Evolutionary conservation across 2,113 vertebrate species (phyloP), one percentile per base, ranked within the genome.

Genomic region (Carassius carassius): DNA sequence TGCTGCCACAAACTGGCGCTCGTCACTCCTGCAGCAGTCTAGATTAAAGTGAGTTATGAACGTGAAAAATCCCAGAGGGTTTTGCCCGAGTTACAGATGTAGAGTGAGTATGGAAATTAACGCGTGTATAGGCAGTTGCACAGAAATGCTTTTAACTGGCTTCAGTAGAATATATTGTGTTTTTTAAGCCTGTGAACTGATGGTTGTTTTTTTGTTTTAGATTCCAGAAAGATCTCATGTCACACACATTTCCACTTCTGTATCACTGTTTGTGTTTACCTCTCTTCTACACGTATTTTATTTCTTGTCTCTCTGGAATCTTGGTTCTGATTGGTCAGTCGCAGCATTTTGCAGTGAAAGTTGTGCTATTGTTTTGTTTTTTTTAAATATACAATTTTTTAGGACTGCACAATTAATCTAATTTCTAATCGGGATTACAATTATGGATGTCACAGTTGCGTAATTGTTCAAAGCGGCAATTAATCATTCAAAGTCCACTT

Each of bases 1-100:
- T 75, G 67, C 84, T 70, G 84, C 63, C 81, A 81, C 84, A 35
- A 62, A 85, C 73, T 72, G 63, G 49, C 56, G 83, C 81, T 82
- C 44, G 77, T 84, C 87, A 76, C 76, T 86, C 60, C 37, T 80
- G 51, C 83, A 85, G 81, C 70, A 14, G 69, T 69, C 17, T 19
- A 49, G 60, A 88, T 86, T 70, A 81, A 86, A 86, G 74, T 14
- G 8, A 75, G 70, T 17, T 23, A 19, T 13, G 16, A 75, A 29
- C 14, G 23, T 32, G 73, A 76, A 81, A 19, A 47, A 14, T 63
- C 44, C 67, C 77, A 47, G n/a, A 41, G 35, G 75, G n/a, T 16
- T 25, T n/a, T 78, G 80, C 49, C n/a, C 44, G 69, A 87, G 47
- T 41, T 51, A 47, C 65, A 70, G 56, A 87, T 25, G 78, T 25